Evolutionary conservation across 30 jellyfish, hydroid and myxozoan species (phyloP), one percentile per base, ranked within the genome.

Genomic region (Cassiopea xamachana): DNA sequence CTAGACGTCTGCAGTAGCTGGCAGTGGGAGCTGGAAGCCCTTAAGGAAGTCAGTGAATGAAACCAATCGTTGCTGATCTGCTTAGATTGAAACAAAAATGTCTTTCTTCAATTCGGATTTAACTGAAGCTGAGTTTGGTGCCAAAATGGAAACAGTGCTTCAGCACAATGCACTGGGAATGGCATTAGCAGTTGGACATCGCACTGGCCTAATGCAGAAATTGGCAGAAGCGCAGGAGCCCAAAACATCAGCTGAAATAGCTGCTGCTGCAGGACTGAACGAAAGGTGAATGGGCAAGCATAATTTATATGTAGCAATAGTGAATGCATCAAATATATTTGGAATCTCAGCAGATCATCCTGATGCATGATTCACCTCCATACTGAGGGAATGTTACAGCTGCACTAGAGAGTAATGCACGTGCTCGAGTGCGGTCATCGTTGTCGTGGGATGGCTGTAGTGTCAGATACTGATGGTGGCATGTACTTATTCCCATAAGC

Each of bases 171-270:
- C 93, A 13, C 39, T 86, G 46, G 93, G 93, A 10, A 9, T 58
- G 14, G 86, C 82, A 5, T 9, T 86, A 9, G 50, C 87, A 1
- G 14, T 86, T 60, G 93, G 88, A 14, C 48, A 73, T 59, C 88
- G 88, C 7, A 59, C 75, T 7, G 93, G 93, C 1, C 59, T 86
- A 44, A 60, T 86, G 6, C 46, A 75, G 12, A 75, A 55, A 46
- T 43, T 86, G 87, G 55, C 60, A 1, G 87, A 74, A 1, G 47
- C 75, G 61, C 61, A 80, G 1, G 88, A 86, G 82, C 93, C 93
- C 1, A 61, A 86, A 68, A 73, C 93, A 47, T 86, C 93, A 2
- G 43, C 2, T 1, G 93, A 86, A 45, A 86, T 86, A 13, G 87
- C 93, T 0, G 88, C 45, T 0, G 75, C 74, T 16, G 81, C 93